Percentiles rank a stretch among this genome's conserved stretches.
phyloP scores from a whole-genome alignment of 1,140 invertebrate species.

The Hycleus phaleratus region DNA sequence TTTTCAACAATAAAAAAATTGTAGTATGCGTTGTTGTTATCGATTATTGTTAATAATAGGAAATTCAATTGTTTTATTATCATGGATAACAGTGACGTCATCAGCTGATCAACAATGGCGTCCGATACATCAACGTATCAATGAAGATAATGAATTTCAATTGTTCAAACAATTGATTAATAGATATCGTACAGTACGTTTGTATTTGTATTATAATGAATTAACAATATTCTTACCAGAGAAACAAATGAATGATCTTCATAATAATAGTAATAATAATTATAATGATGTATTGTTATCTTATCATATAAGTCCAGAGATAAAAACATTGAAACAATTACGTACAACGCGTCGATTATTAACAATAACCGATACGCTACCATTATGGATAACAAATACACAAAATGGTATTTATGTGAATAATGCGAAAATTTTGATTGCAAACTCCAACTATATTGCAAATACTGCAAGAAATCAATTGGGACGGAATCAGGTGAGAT shows the following conservation, averaged over 20 bases:
- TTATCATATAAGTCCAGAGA: slow-evolving; percentile 56
- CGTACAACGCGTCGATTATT: slow-evolving; percentile 55
- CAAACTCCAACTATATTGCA: slow-evolving; percentile 55
- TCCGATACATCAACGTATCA: slow-evolving; percentile 11
- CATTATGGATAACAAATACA: slow-evolving; percentile 62
- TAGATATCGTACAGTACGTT: slow-evolving; percentile 2
- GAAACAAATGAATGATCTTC: slow-evolving; percentile 59
- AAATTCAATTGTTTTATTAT: too few species aligned
- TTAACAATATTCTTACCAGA: slow-evolving; percentile 69
- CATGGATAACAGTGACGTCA: too few species aligned
- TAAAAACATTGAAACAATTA: slow-evolving; percentile 24
- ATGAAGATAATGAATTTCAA: slow-evolving; percentile 12
- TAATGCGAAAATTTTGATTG: slow-evolving; percentile 61
- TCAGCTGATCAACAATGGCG: neutral
- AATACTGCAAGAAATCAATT: slow-evolving; percentile 30
- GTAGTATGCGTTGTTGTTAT: too few species aligned
- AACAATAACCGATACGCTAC: slow-evolving; percentile 59
- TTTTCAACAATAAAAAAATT: too few species aligned
- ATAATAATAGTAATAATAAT: slow-evolving; percentile 43
- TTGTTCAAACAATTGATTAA: slow-evolving; percentile 19
- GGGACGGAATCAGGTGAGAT: slow-evolving; percentile 56
- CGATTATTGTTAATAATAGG: too few species aligned
- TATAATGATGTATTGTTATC: slow-evolving; percentile 48
- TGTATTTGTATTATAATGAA: slow-evolving; percentile 52
- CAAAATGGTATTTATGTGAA: slow-evolving; percentile 66